Evolutionary conservation across 2,113 vertebrate genomes (phyloP).

Genomic region (Antigone vipio): DNA sequence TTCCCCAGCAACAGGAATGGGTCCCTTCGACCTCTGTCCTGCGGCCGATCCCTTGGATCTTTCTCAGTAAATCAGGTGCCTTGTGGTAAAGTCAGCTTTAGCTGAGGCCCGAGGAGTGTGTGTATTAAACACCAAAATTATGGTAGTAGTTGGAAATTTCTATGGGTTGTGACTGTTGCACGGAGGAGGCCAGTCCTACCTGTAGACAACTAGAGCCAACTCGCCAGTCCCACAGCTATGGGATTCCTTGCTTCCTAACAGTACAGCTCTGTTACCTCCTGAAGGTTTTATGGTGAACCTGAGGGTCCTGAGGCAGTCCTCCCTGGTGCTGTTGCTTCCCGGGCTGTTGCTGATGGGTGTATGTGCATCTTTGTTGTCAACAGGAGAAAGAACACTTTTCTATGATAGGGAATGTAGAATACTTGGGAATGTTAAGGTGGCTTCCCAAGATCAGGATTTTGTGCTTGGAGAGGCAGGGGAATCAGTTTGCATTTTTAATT

Average conservation of each 20-base stretch:
- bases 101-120: background rate
- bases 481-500: background rate
- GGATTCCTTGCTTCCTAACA: fast-evolving
- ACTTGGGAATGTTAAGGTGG: background rate
- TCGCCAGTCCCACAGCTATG: fast-evolving
- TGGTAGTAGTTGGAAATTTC: background rate
- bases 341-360: background rate
- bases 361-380: background rate
- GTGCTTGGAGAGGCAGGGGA: background rate
- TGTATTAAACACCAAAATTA: background rate
- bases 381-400: background rate
- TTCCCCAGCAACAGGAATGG: background rate
- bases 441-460: background rate
- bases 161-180: background rate
- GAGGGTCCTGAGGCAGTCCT: fast-evolving
- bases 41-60: background rate
- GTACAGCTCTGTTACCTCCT: fast-evolving
- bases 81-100: background rate
- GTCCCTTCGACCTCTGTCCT: background rate
- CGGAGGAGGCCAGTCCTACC: background rate
- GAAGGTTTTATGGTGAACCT: fast-evolving
- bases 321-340: background rate
- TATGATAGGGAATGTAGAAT: fast-evolving
- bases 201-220: fast-evolving
- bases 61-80: no score